Percentiles rank a stretch among this genome's conserved stretches.
These are phyloP conservation scores for Malacoraja senta DNA, from an alignment of 2,797 vertebrate genomes.

Conservation along the genomic window DNA sequence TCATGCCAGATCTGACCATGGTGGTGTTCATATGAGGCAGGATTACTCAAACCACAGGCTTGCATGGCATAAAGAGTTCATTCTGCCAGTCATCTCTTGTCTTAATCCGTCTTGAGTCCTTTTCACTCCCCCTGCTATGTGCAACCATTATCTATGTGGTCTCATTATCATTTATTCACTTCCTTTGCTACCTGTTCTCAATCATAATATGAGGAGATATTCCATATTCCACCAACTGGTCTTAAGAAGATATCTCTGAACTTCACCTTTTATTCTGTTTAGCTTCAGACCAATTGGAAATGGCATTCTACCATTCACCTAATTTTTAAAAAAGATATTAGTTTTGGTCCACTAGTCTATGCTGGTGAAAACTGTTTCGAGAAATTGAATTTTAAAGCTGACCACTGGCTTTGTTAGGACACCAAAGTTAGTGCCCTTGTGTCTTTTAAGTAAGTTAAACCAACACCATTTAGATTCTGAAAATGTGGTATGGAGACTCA, in stretches of 20 bases:
- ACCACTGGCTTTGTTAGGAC: background rate
- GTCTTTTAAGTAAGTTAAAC: background rate
- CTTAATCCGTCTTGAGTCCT: background rate
- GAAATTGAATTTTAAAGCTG: background rate
- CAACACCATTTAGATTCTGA: background rate
- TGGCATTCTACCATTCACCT: background rate
- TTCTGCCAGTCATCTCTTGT: background rate
- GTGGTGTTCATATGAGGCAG: background rate
- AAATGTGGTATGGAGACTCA: background rate
- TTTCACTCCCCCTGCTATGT: background rate
- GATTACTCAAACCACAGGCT: background rate
- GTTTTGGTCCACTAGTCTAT: background rate
- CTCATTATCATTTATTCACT: background rate
- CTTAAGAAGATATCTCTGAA: background rate
- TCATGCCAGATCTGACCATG: background rate
- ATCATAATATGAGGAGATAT: background rate
- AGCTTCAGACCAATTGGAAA: background rate
- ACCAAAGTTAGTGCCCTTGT: background rate
- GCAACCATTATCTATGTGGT: background rate
- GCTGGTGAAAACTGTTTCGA: background rate
- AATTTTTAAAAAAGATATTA: background rate
- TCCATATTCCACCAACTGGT: background rate
- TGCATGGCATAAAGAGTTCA: background rate
- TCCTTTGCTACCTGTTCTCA: background rate
- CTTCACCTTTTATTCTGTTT: background rate